Conservation (phyloP, 2,888 invertebrate species). For the Sarcophaga variegata region DNA sequence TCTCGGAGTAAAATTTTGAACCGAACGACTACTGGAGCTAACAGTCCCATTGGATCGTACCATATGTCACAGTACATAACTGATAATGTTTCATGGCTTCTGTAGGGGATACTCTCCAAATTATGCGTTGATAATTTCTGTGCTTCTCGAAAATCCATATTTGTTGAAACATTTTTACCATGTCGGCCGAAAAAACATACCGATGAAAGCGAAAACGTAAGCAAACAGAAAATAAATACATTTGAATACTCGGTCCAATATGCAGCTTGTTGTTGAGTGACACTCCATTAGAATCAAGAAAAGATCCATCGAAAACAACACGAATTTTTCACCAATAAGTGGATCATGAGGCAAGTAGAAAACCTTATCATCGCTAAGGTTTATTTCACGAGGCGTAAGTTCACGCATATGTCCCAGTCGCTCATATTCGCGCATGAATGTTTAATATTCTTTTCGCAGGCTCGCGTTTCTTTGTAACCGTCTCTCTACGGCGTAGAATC, state of each 20-base stretch:
- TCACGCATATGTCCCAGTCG: too few species aligned
- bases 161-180: slow-evolving; percentile 31
- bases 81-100: slow-evolving; percentile 56
- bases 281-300: neutral
- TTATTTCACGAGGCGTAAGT: neutral
- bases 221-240: slow-evolving; percentile 62
- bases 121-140: slow-evolving; percentile 61
- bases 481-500: slow-evolving; percentile 30
- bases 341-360: slow-evolving; percentile 57
- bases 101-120: slow-evolving; percentile 57
- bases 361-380: slow-evolving; percentile 2
- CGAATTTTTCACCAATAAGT: slow-evolving; percentile 50
- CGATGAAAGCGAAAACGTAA: slow-evolving; percentile 63
- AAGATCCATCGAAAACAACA: slow-evolving; percentile 30
- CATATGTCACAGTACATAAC: slow-evolving; percentile 66
- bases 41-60: slow-evolving; percentile 54
- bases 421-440: slow-evolving; percentile 35
- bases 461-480: neutral
- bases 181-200: slow-evolving; percentile 45
- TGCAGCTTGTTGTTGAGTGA: slow-evolving; percentile 30
- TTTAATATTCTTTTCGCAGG: slow-evolving; percentile 15
- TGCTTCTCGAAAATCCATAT: slow-evolving; percentile 63
- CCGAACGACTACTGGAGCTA: slow-evolving; percentile 33
- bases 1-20: slow-evolving; percentile 47
- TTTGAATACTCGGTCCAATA: slow-evolving; percentile 38